Evolutionary conservation across 2,797 vertebrate species (phyloP).

Genomic region (Aplochiton taeniatus): DNA sequence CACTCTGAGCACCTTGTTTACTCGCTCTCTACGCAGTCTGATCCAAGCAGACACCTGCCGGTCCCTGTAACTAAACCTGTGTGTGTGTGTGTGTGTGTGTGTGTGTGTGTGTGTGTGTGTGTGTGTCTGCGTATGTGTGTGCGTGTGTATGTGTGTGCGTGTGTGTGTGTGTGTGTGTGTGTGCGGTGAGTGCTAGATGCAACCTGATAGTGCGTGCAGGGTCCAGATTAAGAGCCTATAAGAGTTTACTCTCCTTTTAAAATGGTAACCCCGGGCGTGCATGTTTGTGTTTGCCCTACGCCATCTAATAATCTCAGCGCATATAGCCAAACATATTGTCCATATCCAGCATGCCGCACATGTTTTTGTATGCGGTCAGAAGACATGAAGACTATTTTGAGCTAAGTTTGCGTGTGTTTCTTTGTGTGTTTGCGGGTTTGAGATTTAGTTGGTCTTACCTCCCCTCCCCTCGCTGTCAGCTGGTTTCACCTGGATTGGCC

Average conservation of each 20-base stretch:
- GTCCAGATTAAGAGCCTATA: background rate
- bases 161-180: conserved; percentile 1
- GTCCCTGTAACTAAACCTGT: conserved; percentile 17
- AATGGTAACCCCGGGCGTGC: background rate
- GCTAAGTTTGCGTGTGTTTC: conserved; percentile 12
- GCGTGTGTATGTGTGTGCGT: too few species aligned
- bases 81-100: conserved; percentile 18
- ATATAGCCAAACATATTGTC: too few species aligned
- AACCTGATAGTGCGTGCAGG: background rate
- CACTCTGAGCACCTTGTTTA: conserved; percentile 27
- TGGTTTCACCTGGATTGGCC: conserved; percentile 89
- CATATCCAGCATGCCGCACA: too few species aligned
- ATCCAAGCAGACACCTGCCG: conserved; percentile 30
- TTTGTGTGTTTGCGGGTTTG: conserved; percentile 15
- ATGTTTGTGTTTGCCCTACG: background rate
- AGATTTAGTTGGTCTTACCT: conserved; percentile 70
- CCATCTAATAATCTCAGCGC: too few species aligned
- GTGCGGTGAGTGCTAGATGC: background rate
- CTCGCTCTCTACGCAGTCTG: conserved; percentile 31
- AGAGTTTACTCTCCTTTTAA: background rate
- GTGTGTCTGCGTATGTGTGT: too few species aligned
- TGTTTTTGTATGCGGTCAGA: background rate
- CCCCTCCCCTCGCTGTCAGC: conserved; percentile 89
- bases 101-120: conserved; percentile 7
- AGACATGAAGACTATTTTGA: background rate